Evolutionary conservation across 2,797 vertebrate species (phyloP).

Genomic region (Pseudochirops cupreus): DNA sequence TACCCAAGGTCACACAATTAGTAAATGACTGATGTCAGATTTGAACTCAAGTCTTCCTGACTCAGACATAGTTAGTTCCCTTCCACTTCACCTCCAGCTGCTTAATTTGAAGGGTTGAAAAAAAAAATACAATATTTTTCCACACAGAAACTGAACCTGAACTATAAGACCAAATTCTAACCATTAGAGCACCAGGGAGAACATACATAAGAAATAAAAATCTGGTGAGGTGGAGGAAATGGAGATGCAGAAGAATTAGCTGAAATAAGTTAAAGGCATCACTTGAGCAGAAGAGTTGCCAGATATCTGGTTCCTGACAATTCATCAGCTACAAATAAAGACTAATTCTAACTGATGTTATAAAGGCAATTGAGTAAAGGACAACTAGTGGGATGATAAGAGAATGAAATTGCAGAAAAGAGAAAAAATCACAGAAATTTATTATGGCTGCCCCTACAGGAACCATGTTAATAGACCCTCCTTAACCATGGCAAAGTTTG

Average conservation of each 20-base stretch:
- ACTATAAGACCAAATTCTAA: neutral
- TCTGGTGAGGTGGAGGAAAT: neutral
- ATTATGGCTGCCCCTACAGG: neutral
- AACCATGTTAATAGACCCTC: neutral
- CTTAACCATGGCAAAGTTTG: too few species aligned
- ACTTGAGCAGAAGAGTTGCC: neutral
- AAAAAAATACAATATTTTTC: neutral
- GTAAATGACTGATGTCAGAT: neutral
- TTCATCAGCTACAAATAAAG: neutral
- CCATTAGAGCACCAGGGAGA: neutral
- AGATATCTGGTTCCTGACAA: neutral
- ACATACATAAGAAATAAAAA: neutral
- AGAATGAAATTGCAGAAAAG: neutral
- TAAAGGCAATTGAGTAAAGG: neutral
- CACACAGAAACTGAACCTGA: neutral
- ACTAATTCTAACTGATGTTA: neutral
- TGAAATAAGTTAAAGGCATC: neutral
- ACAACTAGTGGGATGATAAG: neutral
- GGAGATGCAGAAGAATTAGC: neutral
- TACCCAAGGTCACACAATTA: neutral
- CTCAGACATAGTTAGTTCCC: neutral
- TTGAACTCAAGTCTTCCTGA: neutral
- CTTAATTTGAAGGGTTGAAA: neutral
- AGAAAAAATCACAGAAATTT: neutral
- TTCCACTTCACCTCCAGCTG: neutral